Conservation (phyloP, 2,113 vertebrate genomes). For the Eubucco bourcierii region DNA sequence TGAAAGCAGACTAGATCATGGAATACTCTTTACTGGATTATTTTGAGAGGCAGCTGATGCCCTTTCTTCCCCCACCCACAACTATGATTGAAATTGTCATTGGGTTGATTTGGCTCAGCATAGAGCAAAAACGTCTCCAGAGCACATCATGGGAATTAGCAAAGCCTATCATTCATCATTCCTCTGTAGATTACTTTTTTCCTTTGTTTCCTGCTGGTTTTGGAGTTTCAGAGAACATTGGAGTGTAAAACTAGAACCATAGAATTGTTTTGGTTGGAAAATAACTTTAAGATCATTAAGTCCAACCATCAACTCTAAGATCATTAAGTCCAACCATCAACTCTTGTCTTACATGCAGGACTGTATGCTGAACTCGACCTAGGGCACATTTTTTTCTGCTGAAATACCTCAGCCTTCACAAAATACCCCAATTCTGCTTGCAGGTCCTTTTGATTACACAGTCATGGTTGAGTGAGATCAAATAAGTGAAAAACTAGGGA, state of each 20-base stretch:
- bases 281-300: too few species aligned
- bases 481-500: background rate
- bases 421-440: background rate
- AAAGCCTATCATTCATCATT: background rate
- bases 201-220: background rate
- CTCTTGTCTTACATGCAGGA: background rate
- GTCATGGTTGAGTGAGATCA: background rate
- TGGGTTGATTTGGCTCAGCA: accelerated
- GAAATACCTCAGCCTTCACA: background rate
- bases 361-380: accelerated
- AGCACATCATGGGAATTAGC: background rate
- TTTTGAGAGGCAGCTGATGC: background rate
- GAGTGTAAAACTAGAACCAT: background rate
- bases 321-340: background rate
- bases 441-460: background rate
- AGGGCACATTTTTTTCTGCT: background rate
- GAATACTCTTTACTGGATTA: background rate
- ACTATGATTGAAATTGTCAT: background rate
- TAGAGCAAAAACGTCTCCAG: background rate
- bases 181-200: background rate
- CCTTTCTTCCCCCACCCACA: background rate
- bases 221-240: accelerated
- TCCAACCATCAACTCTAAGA: background rate
- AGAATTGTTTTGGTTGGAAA: too few species aligned
- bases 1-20: background rate